A percentile compares a stretch with the other conserved stretches of the same genome.
These are phyloP conservation scores for Spheniscus mendiculus DNA, from an alignment of 2,113 vertebrate species.

Conservation along the genomic window DNA sequence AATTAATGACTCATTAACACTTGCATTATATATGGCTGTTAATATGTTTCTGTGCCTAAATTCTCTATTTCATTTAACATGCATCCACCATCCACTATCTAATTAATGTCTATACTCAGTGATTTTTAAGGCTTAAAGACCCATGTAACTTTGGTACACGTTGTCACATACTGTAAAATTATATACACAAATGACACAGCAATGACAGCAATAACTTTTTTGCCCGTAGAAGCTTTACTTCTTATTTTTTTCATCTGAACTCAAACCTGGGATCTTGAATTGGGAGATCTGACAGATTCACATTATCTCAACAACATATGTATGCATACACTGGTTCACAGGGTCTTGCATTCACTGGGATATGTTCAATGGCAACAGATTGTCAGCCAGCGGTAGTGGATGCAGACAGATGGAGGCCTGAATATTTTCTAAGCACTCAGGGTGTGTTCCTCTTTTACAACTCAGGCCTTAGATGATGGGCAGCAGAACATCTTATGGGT, in stretches of 20 bases:
- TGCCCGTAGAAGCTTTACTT: neutral
- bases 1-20: slow-evolving; percentile 35
- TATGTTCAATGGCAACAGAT: neutral
- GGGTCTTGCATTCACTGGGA: neutral
- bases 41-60: neutral
- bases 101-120: neutral
- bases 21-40: neutral
- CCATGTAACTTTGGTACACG: neutral
- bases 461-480: neutral
- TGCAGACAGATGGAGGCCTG: neutral
- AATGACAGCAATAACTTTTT: neutral
- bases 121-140: neutral
- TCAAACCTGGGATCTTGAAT: neutral
- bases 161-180: neutral
- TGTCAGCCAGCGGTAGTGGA: neutral
- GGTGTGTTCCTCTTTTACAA: neutral
- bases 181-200: neutral
- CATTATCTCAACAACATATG: neutral
- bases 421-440: neutral
- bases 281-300: neutral
- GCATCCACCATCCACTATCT: neutral
- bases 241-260: neutral
- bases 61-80: neutral
- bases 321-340: neutral
- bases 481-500: neutral